These are phyloP conservation scores for Amitus sp. DNA, from an alignment of 2,888 invertebrate species.

Conservation along the genomic window DNA sequence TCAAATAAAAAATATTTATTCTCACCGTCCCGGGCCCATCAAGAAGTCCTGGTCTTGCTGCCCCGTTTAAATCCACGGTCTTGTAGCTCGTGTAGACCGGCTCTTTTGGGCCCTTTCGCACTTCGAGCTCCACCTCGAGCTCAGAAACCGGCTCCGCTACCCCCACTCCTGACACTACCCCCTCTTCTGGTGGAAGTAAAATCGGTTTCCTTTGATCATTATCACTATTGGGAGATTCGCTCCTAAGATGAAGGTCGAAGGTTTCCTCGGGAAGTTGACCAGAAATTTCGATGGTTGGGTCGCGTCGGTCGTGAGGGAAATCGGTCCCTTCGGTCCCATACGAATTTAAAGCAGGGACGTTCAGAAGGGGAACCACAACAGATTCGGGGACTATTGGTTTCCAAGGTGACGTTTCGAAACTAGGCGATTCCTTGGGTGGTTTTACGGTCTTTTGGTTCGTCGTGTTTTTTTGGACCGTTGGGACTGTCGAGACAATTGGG, in stretches of 20 bases:
- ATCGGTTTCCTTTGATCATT: slow-evolving; percentile 21
- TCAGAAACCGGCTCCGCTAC: slow-evolving; percentile 62
- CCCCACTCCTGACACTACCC: slow-evolving; percentile 54
- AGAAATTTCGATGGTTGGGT: slow-evolving; percentile 53
- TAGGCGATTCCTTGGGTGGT: slow-evolving; percentile 42
- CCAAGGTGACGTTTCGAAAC: slow-evolving; percentile 62
- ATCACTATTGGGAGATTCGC: slow-evolving; percentile 18
- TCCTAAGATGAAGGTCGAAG: slow-evolving; percentile 53
- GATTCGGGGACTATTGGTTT: slow-evolving; percentile 59
- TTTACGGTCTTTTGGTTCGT: not conserved
- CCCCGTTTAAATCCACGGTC: slow-evolving; percentile 58
- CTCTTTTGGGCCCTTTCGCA: slow-evolving; percentile 42
- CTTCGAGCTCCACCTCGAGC: slow-evolving; percentile 53
- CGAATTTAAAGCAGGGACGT: slow-evolving; percentile 43
- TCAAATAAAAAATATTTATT: too few species aligned
- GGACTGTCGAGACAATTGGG: too few species aligned
- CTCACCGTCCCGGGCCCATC: slow-evolving; percentile 56
- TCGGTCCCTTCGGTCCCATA: slow-evolving; percentile 50
- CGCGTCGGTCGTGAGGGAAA: slow-evolving; percentile 54
- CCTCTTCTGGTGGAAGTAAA: slow-evolving; percentile 21
- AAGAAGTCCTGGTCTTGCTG: slow-evolving; percentile 52
- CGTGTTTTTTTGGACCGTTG: too few species aligned
- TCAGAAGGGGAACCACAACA: slow-evolving; percentile 14
- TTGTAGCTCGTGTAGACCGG: slow-evolving; percentile 61
- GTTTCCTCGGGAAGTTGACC: slow-evolving; percentile 56